Evolutionary conservation across 1,140 invertebrate species (phyloP).

Genomic region (Olivierus martensii): DNA sequence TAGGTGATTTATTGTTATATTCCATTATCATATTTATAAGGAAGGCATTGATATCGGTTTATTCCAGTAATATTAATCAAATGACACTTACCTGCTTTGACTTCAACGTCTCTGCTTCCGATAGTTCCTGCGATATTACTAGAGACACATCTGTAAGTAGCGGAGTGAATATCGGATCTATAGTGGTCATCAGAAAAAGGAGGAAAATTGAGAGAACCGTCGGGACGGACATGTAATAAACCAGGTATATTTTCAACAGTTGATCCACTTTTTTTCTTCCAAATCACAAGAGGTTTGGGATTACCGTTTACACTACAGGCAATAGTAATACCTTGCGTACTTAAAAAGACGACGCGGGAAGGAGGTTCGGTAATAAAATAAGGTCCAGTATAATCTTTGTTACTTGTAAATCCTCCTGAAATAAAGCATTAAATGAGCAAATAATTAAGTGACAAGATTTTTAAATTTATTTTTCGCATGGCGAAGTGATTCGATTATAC

Average conservation of each 20-base stretch:
- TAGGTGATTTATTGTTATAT: background rate
- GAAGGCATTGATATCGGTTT: background rate
- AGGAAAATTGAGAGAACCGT: slow-evolving; percentile 29
- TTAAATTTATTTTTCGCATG: no score
- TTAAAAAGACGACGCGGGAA: slow-evolving; percentile 5
- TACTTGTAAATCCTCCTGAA: background rate
- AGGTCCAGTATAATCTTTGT: background rate
- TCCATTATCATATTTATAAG: background rate
- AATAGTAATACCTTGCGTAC: slow-evolving; percentile 73
- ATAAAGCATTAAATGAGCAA: background rate
- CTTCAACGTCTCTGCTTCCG: slow-evolving; percentile 25
- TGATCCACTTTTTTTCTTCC: slow-evolving; percentile 40
- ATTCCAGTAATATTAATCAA: background rate
- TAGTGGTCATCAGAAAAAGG: slow-evolving; percentile 25
- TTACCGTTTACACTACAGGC: slow-evolving; percentile 81
- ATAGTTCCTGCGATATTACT: slow-evolving; percentile 25
- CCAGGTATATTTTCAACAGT: slow-evolving; percentile 44
- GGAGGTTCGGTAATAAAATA: slow-evolving; percentile 8
- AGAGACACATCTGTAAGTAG: slow-evolving; percentile 28
- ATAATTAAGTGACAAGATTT: no score
- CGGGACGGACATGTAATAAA: slow-evolving; percentile 45
- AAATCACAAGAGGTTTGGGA: slow-evolving; percentile 80
- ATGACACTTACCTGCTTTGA: slow-evolving; percentile 27
- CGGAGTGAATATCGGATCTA: slow-evolving; percentile 23
- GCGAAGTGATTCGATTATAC: no score